These are phyloP conservation scores for Anoplolepis gracilipes DNA, from an alignment of 1,140 invertebrate genomes.

Conservation along the genomic window DNA sequence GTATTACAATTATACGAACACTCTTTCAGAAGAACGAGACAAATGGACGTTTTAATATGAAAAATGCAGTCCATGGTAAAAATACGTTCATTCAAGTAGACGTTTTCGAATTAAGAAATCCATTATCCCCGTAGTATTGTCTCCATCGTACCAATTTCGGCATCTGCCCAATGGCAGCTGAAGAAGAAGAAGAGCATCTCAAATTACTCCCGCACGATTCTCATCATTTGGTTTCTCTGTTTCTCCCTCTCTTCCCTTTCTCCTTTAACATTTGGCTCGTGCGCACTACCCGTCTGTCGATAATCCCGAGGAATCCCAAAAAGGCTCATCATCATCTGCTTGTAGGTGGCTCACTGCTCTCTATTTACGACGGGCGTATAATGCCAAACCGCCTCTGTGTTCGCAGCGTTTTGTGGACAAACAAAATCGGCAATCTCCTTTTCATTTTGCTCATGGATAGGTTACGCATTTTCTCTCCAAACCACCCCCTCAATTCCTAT, in stretches of 20 bases:
- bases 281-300: slow-evolving; percentile 60
- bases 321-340: slow-evolving; percentile 76
- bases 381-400: slow-evolving; percentile 68
- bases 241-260: background rate
- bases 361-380: slow-evolving; percentile 66
- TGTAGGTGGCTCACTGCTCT: slow-evolving; percentile 65
- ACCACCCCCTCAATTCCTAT: slow-evolving; percentile 58
- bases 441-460: slow-evolving; percentile 50
- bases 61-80: background rate
- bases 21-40: background rate
- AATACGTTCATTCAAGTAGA: slow-evolving; percentile 44
- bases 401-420: slow-evolving; percentile 70
- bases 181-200: slow-evolving; percentile 70
- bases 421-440: slow-evolving; percentile 72
- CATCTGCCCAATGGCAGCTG: slow-evolving; percentile 74
- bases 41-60: slow-evolving; percentile 3
- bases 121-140: slow-evolving; percentile 69
- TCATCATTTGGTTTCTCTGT: slow-evolving; percentile 50
- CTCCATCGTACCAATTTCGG: slow-evolving; percentile 69
- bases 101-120: slow-evolving; percentile 69
- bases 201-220: slow-evolving; percentile 63
- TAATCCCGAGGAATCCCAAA: slow-evolving; percentile 66
- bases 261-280: slow-evolving; percentile 6
- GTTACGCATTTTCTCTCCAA: slow-evolving; percentile 40
- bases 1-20: background rate